Percentiles rank a stretch among this genome's conserved stretches.
Conservation (phyloP, 2,113 vertebrate species). For the Addax nasomaculatus region DNA sequence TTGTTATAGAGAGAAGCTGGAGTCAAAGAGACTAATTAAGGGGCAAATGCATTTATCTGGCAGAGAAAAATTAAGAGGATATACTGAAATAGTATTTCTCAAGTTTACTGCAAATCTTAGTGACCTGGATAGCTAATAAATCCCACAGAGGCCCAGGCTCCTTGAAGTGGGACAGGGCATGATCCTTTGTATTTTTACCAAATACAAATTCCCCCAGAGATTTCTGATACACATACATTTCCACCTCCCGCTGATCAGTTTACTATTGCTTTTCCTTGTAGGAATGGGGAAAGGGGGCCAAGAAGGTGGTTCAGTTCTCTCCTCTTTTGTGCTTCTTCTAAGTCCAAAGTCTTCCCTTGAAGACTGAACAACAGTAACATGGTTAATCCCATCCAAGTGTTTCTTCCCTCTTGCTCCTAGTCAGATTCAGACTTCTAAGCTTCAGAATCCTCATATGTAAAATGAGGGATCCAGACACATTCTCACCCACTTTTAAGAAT, state of each 20-base stretch:
- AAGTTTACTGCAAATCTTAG: background rate
- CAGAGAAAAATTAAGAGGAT: background rate
- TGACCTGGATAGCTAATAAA: background rate
- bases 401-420: background rate
- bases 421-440: background rate
- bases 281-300: background rate
- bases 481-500: background rate
- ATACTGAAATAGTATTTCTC: background rate
- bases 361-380: no score
- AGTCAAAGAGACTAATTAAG: background rate
- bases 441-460: constrained; percentile 26
- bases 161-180: background rate
- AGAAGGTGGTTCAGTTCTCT: background rate
- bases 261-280: background rate
- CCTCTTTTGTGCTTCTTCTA: background rate
- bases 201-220: background rate
- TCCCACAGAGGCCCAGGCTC: background rate
- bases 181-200: background rate
- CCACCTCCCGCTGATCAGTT: background rate
- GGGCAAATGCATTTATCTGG: background rate
- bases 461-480: background rate
- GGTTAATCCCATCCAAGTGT: background rate
- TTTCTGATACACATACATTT: background rate
- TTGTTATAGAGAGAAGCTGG: background rate
- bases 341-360: background rate